A percentile compares a stretch with the other conserved stretches of the same genome.
Evolutionary conservation across 2,113 vertebrate species (phyloP).

Genomic region (Rhynchomys soricoides): DNA sequence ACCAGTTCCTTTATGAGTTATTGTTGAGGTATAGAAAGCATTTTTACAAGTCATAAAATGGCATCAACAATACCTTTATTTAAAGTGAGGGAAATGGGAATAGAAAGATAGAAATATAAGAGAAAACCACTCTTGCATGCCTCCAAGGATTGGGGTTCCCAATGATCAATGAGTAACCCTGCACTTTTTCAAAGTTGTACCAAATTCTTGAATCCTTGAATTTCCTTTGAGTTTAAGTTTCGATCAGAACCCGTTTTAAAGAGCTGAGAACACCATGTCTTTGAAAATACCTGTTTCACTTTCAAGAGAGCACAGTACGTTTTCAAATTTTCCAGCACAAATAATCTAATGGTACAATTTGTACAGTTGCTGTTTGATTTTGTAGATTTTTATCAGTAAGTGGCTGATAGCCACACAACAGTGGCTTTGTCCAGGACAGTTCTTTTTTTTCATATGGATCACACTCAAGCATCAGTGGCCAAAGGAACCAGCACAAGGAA

Average conservation of each 20-base stretch:
- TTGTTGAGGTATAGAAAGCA: neutral
- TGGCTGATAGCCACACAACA: neutral
- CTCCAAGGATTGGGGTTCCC: neutral
- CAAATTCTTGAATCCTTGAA: neutral
- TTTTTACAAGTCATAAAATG: neutral
- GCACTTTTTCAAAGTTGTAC: neutral
- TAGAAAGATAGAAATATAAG: neutral
- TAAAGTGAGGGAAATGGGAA: neutral
- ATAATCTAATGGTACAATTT: neutral
- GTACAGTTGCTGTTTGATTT: neutral
- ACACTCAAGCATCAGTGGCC: neutral
- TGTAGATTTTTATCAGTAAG: neutral
- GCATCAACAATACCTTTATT: neutral
- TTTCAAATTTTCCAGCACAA: constrained; percentile 21
- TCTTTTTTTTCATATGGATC: too few species aligned
- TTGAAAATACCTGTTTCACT: constrained; percentile 22
- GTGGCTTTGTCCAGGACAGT: neutral
- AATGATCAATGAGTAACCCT: neutral
- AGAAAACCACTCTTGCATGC: neutral
- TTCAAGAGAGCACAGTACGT: neutral
- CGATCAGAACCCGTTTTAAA: neutral
- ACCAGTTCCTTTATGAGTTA: neutral
- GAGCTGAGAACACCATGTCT: neutral
- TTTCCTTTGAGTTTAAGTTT: constrained; percentile 17
- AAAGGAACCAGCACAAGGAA: neutral